phyloP scores from a whole-genome alignment of 2,888 invertebrate genomes.

The Trissoscelio sp. region DNA sequence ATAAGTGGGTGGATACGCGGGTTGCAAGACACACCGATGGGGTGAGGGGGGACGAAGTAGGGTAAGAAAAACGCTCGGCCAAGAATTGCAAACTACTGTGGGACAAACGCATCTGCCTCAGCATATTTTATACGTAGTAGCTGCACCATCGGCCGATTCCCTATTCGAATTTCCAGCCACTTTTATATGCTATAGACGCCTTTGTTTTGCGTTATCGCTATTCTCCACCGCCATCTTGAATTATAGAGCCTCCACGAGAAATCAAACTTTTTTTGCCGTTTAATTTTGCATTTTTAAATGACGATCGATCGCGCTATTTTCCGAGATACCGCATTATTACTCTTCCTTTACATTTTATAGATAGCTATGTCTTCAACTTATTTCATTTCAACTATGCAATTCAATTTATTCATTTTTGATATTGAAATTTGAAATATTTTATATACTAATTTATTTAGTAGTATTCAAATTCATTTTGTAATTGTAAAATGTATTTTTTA shows the following conservation, averaged over 20 bases:
- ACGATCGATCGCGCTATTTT: constrained; percentile 20
- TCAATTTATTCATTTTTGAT: no score
- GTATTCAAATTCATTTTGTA: no score
- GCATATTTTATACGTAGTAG: constrained; percentile 80
- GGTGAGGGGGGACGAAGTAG: constrained; percentile 39
- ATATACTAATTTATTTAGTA: no score
- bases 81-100: constrained; percentile 83
- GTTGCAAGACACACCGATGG: constrained; percentile 45
- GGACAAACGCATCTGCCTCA: constrained; percentile 82
- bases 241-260: constrained; percentile 29
- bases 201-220: constrained; percentile 43
- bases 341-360: no score
- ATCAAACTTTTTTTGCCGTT: constrained; percentile 18
- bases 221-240: constrained; percentile 35
- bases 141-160: constrained; percentile 59
- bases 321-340: no score
- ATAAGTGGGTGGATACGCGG: constrained; percentile 61
- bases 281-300: constrained; percentile 45
- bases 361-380: no score
- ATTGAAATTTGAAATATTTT: no score
- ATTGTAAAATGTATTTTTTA: no score
- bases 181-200: constrained; percentile 57
- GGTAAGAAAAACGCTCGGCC: constrained; percentile 72
- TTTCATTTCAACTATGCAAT: no score
- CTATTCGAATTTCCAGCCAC: constrained; percentile 60